Conservation (phyloP, 2,113 vertebrate genomes). For the Syrrhaptes paradoxus region DNA sequence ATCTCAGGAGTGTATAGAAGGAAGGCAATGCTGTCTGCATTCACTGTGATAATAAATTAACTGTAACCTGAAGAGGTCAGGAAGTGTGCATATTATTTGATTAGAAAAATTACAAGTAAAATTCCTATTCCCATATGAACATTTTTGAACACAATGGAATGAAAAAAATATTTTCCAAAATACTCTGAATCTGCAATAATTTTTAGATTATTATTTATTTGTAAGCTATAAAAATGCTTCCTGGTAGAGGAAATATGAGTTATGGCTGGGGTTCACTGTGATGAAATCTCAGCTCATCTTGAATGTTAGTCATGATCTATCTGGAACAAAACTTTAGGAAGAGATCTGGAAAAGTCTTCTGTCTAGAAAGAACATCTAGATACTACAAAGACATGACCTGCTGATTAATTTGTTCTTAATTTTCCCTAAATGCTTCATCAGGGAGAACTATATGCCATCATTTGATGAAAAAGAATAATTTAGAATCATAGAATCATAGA, state of each 20-base stretch:
- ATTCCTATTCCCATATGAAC: neutral
- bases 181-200: neutral
- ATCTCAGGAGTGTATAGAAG: slow-evolving; percentile 67
- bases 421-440: neutral
- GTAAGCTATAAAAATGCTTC: neutral
- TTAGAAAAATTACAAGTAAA: slow-evolving; percentile 19
- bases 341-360: neutral
- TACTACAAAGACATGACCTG: neutral
- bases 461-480: neutral
- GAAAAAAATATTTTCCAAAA: slow-evolving; percentile 4
- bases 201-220: neutral
- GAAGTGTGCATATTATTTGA: slow-evolving; percentile 28
- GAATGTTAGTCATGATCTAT: neutral
- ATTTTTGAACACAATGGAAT: neutral
- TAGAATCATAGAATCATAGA: too few species aligned
- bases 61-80: slow-evolving; percentile 62
- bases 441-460: neutral
- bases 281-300: neutral
- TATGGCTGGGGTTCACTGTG: neutral
- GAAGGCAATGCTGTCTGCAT: slow-evolving; percentile 59
- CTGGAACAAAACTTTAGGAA: neutral
- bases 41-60: slow-evolving; percentile 72
- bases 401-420: neutral
- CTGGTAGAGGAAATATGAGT: neutral
- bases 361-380: neutral